These are phyloP conservation scores for Drosophila ironensis DNA, from an alignment of 1,140 invertebrate species.

Conservation along the genomic window DNA sequence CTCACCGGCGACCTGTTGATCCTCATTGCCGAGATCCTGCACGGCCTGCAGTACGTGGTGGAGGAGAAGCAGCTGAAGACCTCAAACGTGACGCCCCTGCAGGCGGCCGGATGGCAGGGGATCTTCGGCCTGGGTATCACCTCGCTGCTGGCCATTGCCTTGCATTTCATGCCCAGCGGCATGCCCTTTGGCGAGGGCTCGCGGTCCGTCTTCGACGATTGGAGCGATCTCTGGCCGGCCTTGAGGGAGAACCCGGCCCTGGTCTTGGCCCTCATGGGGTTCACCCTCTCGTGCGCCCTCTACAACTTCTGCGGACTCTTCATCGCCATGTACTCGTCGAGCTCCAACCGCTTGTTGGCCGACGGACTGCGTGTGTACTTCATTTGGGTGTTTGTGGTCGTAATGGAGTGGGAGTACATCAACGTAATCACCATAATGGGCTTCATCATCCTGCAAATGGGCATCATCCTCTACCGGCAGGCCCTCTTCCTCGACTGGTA, in stretches of 20 bases:
- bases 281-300: conserved; percentile 96
- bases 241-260: conserved; percentile 84
- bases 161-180: conserved; percentile 91
- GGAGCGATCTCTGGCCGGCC: conserved; percentile 91
- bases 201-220: conserved; percentile 91
- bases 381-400: conserved; percentile 92
- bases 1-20: conserved; percentile 96
- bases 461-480: conserved; percentile 91
- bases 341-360: conserved; percentile 95
- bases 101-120: conserved; percentile 96
- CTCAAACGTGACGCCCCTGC: conserved; percentile 89
- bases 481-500: conserved; percentile 83
- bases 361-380: conserved; percentile 95
- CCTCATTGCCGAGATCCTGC: conserved; percentile 94
- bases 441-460: conserved; percentile 87
- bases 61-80: conserved; percentile 95
- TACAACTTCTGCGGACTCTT: conserved; percentile 98
- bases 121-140: conserved; percentile 93
- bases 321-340: conserved; percentile 96
- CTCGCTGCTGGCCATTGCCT: conserved; percentile 88
- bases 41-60: conserved; percentile 95
- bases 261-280: conserved; percentile 85
- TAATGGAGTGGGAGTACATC: conserved; percentile 90
- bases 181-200: conserved; percentile 90
- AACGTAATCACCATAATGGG: conserved; percentile 91